Evolutionary conservation across 2,888 invertebrate genomes (phyloP), one percentile per base, ranked within the genome.

Genomic region (Eupelmus urozonus): DNA sequence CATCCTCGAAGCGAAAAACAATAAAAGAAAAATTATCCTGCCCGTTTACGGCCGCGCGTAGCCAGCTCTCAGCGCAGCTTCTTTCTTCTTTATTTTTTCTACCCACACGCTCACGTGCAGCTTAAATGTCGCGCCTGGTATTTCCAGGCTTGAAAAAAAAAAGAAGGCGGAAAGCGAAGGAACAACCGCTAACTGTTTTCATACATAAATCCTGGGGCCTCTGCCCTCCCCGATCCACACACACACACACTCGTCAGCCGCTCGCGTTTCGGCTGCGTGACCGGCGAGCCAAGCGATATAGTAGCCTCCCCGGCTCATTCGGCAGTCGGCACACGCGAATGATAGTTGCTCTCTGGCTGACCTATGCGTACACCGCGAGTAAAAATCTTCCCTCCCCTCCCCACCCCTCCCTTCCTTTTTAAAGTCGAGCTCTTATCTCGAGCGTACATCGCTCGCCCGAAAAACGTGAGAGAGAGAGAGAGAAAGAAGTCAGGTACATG

Each of bases 221-320:
- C 49, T 49, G 65, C 25, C 49, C 49, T 65, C 25, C 16, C 25
- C 55, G 29, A 55, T 67, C 55, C 34, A 51, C 53, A 34, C 53
- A 51, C 16, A 60, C 27, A 45, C 34, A 42, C 20, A 18, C 20
- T 3, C 53, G 53, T 18, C 20, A 20, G 45, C 45, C 2, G 2
- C 18, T n/a, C 25, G 7, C 18, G 25, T 65, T 65, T 65, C 65
- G 51, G 29, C 25, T 72, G 13, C 55, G 73, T 65, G 73, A 73
- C 45, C 49, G 7, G 73, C 27, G 73, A 73, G 49, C 40, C 73
- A 73, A 73, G 29, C 53, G 53, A n/a, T n/a, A n/a, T n/a, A n/a
- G n/a, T n/a, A n/a, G n/a, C 60, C 11, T 3, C 20, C 2, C 1
- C 55, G 4, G 23, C 63, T 73, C 49, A 51, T 74, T 66, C 40